phyloP scores from a whole-genome alignment of 2,113 vertebrate genomes.

The Chaenocephalus aceratus region DNA sequence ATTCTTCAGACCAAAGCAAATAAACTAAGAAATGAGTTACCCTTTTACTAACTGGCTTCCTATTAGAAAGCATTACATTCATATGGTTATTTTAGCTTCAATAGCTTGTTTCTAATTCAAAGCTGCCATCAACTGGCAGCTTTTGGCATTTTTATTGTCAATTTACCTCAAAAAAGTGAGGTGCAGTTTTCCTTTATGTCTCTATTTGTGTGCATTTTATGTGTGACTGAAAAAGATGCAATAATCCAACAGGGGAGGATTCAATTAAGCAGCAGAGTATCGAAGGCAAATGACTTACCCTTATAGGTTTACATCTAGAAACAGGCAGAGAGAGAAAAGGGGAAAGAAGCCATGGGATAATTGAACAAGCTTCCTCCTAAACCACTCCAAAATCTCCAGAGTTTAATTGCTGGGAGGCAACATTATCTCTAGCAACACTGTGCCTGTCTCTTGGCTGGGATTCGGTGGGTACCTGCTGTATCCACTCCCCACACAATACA shows the following conservation, averaged over 20 bases:
- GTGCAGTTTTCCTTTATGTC: background rate
- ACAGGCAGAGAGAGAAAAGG: conserved; percentile 14
- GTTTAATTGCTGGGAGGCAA: conserved; percentile 78
- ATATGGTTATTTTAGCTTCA: background rate
- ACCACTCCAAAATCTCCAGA: conserved; percentile 72
- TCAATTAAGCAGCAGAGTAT: conserved; percentile 36
- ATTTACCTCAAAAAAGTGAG: background rate
- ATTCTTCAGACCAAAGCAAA: background rate
- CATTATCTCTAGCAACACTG: conserved; percentile 72
- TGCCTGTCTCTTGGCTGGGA: conserved; percentile 65
- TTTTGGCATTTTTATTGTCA: conserved; percentile 12
- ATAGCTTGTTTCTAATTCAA: conserved; percentile 24
- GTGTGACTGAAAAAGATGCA: conserved; percentile 19
- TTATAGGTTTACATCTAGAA: conserved; percentile 25
- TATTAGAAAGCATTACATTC: no score
- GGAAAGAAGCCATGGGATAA: conserved; percentile 57
- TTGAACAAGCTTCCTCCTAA: conserved; percentile 75
- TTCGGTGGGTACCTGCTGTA: conserved; percentile 75
- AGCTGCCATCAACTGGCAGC: conserved; percentile 50
- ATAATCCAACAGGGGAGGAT: conserved; percentile 22
- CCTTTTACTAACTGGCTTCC: background rate
- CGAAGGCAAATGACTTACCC: conserved; percentile 39
- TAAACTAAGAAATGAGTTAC: no score
- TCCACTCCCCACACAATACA: conserved; percentile 74
- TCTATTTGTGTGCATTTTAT: conserved; percentile 3